phyloP scores from a whole-genome alignment of 2,888 invertebrate species.

The Amphipoea oculea region DNA sequence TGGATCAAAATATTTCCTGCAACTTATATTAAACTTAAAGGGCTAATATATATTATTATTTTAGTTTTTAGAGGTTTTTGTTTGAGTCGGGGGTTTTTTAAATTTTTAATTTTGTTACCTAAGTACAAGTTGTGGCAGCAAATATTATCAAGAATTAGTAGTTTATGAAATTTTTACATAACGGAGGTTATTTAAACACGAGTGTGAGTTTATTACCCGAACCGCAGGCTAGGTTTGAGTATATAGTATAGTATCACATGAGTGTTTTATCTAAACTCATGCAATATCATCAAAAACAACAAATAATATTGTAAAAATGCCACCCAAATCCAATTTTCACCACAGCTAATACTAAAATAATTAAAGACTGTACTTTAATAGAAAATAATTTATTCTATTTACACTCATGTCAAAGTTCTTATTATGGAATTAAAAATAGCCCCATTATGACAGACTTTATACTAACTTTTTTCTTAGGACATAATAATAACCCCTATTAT shows the following conservation, averaged over 20 bases:
- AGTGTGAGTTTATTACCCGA: background rate
- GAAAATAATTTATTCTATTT: background rate
- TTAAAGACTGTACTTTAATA: background rate
- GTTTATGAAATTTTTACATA: background rate
- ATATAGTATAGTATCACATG: background rate
- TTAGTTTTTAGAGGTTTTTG: no score
- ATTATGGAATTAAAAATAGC: no score
- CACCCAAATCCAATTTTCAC: no score
- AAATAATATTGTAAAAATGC: background rate
- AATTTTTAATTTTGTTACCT: background rate
- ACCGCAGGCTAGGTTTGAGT: background rate
- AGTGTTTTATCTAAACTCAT: background rate
- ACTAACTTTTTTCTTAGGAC: background rate
- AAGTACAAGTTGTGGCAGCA: background rate
- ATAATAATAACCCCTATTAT: background rate
- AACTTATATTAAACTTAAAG: no score
- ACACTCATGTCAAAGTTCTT: background rate
- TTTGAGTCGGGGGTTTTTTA: no score
- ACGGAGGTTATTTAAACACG: background rate
- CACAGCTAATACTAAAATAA: background rate
- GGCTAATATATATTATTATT: no score
- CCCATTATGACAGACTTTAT: background rate
- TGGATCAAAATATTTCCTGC: no score
- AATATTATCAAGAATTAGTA: background rate
- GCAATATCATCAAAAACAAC: background rate